Evolutionary conservation across 2,888 invertebrate genomes (phyloP).

Genomic region (Epiblema foenella): DNA sequence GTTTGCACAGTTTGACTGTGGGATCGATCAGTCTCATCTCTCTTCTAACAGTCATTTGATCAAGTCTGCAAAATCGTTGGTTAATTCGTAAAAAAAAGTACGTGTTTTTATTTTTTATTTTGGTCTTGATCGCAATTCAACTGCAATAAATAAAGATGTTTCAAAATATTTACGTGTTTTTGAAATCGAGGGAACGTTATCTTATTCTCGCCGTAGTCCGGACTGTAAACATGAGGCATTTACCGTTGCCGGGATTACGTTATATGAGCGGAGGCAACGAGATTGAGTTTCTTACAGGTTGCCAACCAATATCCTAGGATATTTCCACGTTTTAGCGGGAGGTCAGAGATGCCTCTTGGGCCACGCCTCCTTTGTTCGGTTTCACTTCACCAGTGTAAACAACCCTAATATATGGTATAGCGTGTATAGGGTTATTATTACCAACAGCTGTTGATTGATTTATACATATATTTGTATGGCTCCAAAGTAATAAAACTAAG

Average conservation of each 20-base stretch:
- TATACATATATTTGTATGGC: not conserved
- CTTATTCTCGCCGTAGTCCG: constrained; percentile 7
- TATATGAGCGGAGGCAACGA: constrained; percentile 60
- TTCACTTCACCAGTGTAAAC: constrained; percentile 8
- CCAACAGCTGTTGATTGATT: not conserved
- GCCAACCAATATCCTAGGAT: constrained; percentile 66
- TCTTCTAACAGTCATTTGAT: no score
- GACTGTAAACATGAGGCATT: constrained; percentile 58
- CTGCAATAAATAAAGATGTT: not conserved
- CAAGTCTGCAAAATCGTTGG: no score
- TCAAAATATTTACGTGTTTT: not conserved
- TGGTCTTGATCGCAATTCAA: not conserved
- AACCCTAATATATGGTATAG: not conserved
- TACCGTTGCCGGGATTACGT: constrained; percentile 61
- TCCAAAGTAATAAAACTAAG: not conserved
- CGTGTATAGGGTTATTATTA: not conserved
- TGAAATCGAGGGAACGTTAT: constrained; percentile 23
- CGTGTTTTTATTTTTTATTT: constrained; percentile 6
- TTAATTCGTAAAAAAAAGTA: not conserved
- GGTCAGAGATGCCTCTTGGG: constrained; percentile 48
- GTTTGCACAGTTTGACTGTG: no score
- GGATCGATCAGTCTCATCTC: no score
- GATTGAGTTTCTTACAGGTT: constrained; percentile 63
- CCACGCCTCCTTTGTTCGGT: constrained; percentile 25
- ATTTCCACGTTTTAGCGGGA: constrained; percentile 54